These are phyloP conservation scores for Halesus radiatus DNA, from an alignment of 1,140 invertebrate species.

Conservation along the genomic window DNA sequence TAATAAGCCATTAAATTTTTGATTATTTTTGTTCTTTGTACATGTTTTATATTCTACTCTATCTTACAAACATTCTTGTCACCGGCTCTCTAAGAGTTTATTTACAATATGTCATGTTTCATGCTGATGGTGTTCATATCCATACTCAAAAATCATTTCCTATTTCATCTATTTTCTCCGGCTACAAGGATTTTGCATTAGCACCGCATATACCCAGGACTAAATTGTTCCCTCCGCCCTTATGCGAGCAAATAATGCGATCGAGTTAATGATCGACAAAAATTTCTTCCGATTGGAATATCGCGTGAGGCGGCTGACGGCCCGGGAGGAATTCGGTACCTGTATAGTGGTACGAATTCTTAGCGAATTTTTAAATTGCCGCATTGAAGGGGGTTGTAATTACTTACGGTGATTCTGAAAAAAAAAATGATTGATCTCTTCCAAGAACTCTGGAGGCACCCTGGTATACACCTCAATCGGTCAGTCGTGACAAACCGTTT, in stretches of 20 bases:
- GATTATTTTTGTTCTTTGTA: too few species aligned
- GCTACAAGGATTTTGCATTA: too few species aligned
- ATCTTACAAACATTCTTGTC: too few species aligned
- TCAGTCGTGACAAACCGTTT: neutral
- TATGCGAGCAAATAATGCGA: conserved; percentile 12
- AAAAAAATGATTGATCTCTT: conserved; percentile 54
- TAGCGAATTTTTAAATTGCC: conserved; percentile 51
- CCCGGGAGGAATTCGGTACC: conserved; percentile 32
- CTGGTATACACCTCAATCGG: neutral
- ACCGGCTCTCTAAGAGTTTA: too few species aligned
- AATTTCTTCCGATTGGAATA: conserved; percentile 47
- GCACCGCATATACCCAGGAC: neutral
- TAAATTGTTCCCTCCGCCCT: neutral
- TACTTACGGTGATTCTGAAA: conserved; percentile 51
- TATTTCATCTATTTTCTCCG: too few species aligned
- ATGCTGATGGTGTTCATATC: too few species aligned
- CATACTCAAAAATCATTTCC: too few species aligned
- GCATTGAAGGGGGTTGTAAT: conserved; percentile 43
- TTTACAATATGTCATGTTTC: too few species aligned
- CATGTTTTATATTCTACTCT: too few species aligned
- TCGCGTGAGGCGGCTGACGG: conserved; percentile 46
- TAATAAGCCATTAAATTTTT: too few species aligned
- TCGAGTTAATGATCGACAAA: conserved; percentile 31
- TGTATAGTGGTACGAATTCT: conserved; percentile 32
- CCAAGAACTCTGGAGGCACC: neutral